Evolutionary conservation across 2,888 invertebrate genomes (phyloP), one percentile per base, ranked within the genome.

Genomic region (Brenthis daphne): DNA sequence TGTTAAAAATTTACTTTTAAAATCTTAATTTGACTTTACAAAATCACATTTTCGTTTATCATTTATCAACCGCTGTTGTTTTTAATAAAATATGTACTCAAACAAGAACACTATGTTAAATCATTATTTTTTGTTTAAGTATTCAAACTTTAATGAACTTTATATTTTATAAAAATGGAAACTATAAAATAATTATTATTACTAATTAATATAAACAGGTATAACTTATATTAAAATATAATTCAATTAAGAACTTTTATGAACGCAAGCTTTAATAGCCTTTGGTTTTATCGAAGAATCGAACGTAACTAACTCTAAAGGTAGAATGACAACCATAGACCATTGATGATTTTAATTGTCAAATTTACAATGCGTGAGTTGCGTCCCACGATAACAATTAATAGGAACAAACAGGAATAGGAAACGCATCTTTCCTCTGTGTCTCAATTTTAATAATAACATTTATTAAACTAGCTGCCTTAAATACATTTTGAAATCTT

Each of bases 321-420:
- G 29, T 33, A 33, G 29, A 61, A 51, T 61, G 37, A 57, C 51
- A 50, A 65, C 54, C 61, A 66, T 37, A 66, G 63, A 24, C 37
- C 33, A 53, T n/a, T 13, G 37, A 63, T 11, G 58, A 63, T 60
- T 74, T 60, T 69, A 71, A 67, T 69, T 71, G 76, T 76, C 76
- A 76, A 76, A 73, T 69, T 68, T 73, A 74, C 77, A 74, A 75
- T 77, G 77, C 50, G 60, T 60, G 60, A 60, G 60, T 60, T 60
- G 60, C 77, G 77, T 77, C 75, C 73, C 73, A 77, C 70, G 73
- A 74, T 73, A 75, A 72, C 60, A 60, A 60, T 60, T 60, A 60
- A 50, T 29, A 50, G 29, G 60, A 50, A 50, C 33, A 50, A 60
- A 60, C 72, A 74, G 70, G 65, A 74, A 68, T 69, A 70, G 66